Evolutionary conservation across 2,113 vertebrate genomes (phyloP).

Genomic region (Apeltes quadracus): DNA sequence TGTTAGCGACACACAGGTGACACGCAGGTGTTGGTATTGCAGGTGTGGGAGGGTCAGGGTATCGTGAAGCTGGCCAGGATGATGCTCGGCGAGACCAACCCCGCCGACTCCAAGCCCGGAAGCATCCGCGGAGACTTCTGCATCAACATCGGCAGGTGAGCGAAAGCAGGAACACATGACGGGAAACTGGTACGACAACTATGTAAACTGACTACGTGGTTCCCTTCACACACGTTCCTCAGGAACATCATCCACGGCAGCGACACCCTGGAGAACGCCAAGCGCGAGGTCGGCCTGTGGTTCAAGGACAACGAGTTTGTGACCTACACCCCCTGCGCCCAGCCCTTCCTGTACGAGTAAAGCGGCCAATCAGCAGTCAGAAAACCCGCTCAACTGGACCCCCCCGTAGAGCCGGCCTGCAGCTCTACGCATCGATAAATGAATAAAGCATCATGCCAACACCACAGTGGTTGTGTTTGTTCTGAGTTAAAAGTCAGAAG

Average conservation of each 20-base stretch:
- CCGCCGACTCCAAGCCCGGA: conserved; percentile 93
- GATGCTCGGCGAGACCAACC: conserved; percentile 97
- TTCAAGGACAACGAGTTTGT: conserved; percentile 89
- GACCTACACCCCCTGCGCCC: conserved; percentile 80
- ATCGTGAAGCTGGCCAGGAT: conserved; percentile 90
- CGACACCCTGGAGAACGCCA: conserved; percentile 91
- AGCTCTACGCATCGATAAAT: conserved; percentile 1
- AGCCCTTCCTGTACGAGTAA: conserved; percentile 89
- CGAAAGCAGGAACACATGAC: not conserved
- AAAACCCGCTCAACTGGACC: conserved; percentile 2
- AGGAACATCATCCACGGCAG: conserved; percentile 99
- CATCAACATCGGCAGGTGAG: conserved; percentile 94
- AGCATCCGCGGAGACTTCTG: conserved; percentile 97
- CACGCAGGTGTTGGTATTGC: not conserved
- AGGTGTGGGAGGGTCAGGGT: conserved; percentile 95
- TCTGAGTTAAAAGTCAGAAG: too few relatives aligned
- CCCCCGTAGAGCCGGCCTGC: too few relatives aligned
- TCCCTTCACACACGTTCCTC: not conserved
- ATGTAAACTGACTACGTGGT: too few relatives aligned
- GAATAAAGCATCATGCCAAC: too few relatives aligned
- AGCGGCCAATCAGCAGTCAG: not conserved
- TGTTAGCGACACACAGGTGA: not conserved
- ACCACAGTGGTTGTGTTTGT: too few relatives aligned
- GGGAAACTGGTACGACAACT: not conserved
- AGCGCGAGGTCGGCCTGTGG: conserved; percentile 91